Evolutionary conservation across 2,113 vertebrate genomes (phyloP).

Genomic region (Gobius niger): DNA sequence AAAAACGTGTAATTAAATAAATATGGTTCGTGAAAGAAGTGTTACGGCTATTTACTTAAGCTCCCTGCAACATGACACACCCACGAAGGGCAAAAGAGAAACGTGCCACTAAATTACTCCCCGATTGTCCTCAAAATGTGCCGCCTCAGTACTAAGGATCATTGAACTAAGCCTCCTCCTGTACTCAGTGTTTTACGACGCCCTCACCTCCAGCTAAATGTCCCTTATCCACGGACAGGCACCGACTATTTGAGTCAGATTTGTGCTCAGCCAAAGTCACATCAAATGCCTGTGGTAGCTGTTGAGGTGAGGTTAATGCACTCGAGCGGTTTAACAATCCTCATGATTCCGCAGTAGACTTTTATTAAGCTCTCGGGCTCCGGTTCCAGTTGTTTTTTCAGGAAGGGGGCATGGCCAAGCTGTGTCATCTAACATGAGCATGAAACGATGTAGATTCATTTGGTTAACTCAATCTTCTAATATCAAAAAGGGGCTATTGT

Average conservation of each 20-base stretch:
- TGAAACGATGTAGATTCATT: too few relatives aligned
- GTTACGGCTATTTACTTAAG: too few relatives aligned
- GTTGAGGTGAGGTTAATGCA: constrained; percentile 5
- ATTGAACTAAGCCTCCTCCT: constrained; percentile 42
- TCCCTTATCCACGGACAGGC: constrained; percentile 38
- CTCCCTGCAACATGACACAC: neutral
- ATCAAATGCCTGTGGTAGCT: neutral
- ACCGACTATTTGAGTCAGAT: constrained; percentile 10
- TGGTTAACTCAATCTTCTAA: too few relatives aligned
- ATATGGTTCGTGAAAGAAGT: too few relatives aligned
- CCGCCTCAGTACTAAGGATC: constrained; percentile 28
- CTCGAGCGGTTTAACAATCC: neutral
- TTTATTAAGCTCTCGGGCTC: constrained; percentile 14
- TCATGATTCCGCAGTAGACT: constrained; percentile 11
- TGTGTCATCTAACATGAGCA: too few relatives aligned
- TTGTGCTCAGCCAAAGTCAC: constrained; percentile 14
- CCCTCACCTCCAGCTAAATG: constrained; percentile 35
- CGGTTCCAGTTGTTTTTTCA: constrained; percentile 18
- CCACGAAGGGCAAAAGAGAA: constrained; percentile 21
- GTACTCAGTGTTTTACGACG: constrained; percentile 36
- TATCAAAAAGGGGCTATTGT: too few relatives aligned
- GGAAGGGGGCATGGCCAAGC: neutral
- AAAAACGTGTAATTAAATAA: too few relatives aligned
- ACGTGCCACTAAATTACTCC: neutral
- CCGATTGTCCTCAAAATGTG: neutral